Base-by-base conservation (phyloP, 2,888 invertebrate species). In the Ectemnius continuus region DNA sequence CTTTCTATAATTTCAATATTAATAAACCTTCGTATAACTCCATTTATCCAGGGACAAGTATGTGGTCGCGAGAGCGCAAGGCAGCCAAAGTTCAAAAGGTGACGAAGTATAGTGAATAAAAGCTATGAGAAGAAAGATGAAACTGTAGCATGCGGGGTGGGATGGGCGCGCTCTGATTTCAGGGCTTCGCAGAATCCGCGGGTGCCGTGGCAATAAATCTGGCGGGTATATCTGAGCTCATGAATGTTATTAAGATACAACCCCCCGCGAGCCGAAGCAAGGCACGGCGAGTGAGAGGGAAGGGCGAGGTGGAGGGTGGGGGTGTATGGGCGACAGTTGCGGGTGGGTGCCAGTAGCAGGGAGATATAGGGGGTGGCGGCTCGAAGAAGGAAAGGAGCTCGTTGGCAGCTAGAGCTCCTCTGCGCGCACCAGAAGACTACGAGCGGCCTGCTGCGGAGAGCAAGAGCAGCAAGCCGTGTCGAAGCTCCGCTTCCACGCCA, bases 161-260 rank as follows among this genome's bases (percentile, higher is more conserved):
- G 78, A 63, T 56, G 60, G 64, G 26, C 45, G 58, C 73, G 70
- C 26, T 78, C 73, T 67, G 79, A 82, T 81, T 81, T 80, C 75
- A 61, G 76, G 81, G 82, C 76, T 83, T 76, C 75, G 84, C 63
- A 79, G 82, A 83, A 82, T 82, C 84, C 86, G 83, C 86, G 86
- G 88, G 87, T 87, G 88, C 88, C 83, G 85, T 78, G 85, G 91
- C 88, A 90, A 91, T 91, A 91, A 91, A 91, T 91, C 90, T 91
- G 86, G 82, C 85, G 86, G 88, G 91, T 91, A 91, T 91, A 91
- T 91, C 91, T 90, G 89, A 91, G 90, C 91, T 91, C 91, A 91
- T 91, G 91, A 91, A 91, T 91, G 91, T 91, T 91, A 91, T 91
- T 91, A 91, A 91, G 91, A 91, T 91, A 91, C 91, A 91, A 91